These are phyloP conservation scores for Trichopria drosophilae DNA, from an alignment of 2,888 invertebrate genomes.

Conservation along the genomic window DNA sequence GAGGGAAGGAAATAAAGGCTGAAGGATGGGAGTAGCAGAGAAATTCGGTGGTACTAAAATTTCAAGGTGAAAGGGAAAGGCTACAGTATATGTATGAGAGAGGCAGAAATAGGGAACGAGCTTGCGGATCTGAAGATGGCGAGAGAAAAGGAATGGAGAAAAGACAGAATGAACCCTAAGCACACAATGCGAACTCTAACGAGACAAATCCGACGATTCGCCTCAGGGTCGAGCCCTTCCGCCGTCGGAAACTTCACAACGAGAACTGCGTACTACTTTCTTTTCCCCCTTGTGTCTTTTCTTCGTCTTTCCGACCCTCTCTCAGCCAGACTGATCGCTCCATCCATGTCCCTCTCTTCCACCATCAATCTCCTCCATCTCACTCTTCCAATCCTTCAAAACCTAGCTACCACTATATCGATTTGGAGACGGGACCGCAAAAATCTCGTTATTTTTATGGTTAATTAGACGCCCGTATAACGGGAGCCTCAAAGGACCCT, in stretches of 20 bases:
- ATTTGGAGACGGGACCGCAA: slow-evolving; percentile 35
- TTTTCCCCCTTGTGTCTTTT: slow-evolving; percentile 31
- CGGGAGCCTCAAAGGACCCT: slow-evolving; percentile 37
- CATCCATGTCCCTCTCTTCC: slow-evolving; percentile 14
- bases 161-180: slow-evolving; percentile 49
- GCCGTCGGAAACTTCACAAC: no score
- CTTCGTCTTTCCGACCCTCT: slow-evolving; percentile 1
- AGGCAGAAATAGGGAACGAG: slow-evolving; percentile 6
- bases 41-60: no score
- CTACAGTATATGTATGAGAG: no score
- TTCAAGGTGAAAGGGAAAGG: no score
- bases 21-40: no score
- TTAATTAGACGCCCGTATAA: slow-evolving; percentile 50
- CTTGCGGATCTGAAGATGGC: slow-evolving; percentile 16
- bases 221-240: slow-evolving; percentile 41
- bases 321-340: slow-evolving; percentile 6
- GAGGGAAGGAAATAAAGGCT: background rate
- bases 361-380: slow-evolving; percentile 5
- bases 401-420: slow-evolving; percentile 31
- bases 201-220: slow-evolving; percentile 57
- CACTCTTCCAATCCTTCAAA: slow-evolving; percentile 29
- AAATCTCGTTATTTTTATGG: slow-evolving; percentile 57
- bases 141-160: slow-evolving; percentile 25
- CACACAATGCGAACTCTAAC: slow-evolving; percentile 57
- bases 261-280: slow-evolving; percentile 15